Percentiles rank a stretch among this genome's conserved stretches.
Conservation (phyloP, 1,140 invertebrate genomes). For the Zophobas atratus region DNA sequence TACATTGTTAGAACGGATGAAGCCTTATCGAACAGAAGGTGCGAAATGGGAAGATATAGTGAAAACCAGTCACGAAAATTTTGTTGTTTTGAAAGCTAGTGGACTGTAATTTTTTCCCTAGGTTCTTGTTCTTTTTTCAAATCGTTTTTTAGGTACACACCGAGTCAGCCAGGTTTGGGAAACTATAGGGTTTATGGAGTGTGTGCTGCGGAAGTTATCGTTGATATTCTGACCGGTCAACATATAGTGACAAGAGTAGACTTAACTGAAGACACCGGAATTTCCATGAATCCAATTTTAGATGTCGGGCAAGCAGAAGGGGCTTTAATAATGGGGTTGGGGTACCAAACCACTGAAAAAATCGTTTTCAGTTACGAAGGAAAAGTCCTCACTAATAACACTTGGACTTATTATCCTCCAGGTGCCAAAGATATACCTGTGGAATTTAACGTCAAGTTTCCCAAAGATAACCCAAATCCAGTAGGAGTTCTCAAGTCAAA, state of each 20-base stretch:
- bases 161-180: conserved; percentile 26
- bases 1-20: conserved; percentile 74
- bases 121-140: conserved; percentile 19
- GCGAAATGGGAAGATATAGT: conserved; percentile 80
- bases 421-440: conserved; percentile 88
- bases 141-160: conserved; percentile 33
- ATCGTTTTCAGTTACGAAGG: conserved; percentile 80
- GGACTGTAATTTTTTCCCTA: conserved; percentile 53
- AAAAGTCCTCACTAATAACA: conserved; percentile 80
- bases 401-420: conserved; percentile 90
- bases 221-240: conserved; percentile 85
- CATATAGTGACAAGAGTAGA: conserved; percentile 79
- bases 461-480: conserved; percentile 77
- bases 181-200: conserved; percentile 57
- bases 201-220: conserved; percentile 66
- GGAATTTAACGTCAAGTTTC: conserved; percentile 72
- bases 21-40: conserved; percentile 76
- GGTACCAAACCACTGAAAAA: conserved; percentile 85
- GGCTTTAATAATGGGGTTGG: conserved; percentile 89
- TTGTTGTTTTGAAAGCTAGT: conserved; percentile 70
- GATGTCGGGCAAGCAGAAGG: conserved; percentile 93
- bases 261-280: conserved; percentile 82
- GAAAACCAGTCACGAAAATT: conserved; percentile 70
- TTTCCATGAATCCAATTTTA: conserved; percentile 80
- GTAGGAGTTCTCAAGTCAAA: conserved; percentile 84